Conservation (phyloP, 1,140 invertebrate genomes). For the Eumeta japonica region DNA sequence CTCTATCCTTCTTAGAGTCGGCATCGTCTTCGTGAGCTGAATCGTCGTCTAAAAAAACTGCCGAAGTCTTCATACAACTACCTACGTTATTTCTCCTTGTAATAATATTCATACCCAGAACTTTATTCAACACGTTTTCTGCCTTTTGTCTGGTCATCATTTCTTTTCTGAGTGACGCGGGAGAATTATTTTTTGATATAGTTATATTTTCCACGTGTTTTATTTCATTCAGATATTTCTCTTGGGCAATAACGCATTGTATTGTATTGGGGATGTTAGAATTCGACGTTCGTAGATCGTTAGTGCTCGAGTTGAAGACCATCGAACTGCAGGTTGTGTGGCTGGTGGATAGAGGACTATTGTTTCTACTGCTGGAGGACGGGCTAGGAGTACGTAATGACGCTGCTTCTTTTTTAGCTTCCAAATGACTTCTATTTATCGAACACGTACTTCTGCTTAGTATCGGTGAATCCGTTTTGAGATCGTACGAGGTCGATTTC, state of each 20-base stretch:
- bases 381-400: constrained; percentile 31
- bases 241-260: constrained; percentile 57
- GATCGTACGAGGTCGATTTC: constrained; percentile 48
- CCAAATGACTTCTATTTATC: constrained; percentile 42
- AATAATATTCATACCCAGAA: constrained; percentile 51
- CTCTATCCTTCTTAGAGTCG: constrained; percentile 46
- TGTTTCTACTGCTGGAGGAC: constrained; percentile 50
- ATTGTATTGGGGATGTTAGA: constrained; percentile 52
- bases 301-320: constrained; percentile 54
- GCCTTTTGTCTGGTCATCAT: constrained; percentile 47
- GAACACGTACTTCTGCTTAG: constrained; percentile 31
- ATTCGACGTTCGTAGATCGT: constrained; percentile 49
- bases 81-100: constrained; percentile 48
- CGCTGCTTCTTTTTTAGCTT: constrained; percentile 43
- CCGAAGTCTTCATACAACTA: constrained; percentile 42
- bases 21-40: constrained; percentile 44
- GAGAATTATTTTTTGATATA: constrained; percentile 42
- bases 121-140: constrained; percentile 50
- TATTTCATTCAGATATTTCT: constrained; percentile 54
- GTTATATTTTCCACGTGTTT: constrained; percentile 53
- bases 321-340: constrained; percentile 57
- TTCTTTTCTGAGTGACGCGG: constrained; percentile 35
- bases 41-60: constrained; percentile 49
- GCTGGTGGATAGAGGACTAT: constrained; percentile 52
- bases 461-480: constrained; percentile 44